phyloP scores from a whole-genome alignment of 2,797 vertebrate genomes.

The Tarsius wallacei region DNA sequence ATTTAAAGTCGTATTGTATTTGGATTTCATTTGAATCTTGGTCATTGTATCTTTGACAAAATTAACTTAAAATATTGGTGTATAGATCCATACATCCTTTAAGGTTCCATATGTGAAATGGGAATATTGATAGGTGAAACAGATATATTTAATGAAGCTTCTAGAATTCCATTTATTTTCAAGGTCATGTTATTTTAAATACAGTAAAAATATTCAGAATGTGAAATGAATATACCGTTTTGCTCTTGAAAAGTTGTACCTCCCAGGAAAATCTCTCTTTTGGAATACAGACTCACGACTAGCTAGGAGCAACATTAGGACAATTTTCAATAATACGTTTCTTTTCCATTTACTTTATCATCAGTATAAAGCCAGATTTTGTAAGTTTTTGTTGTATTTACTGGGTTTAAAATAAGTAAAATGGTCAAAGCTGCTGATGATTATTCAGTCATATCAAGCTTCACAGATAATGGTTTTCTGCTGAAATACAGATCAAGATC shows the following conservation, averaged over 20 bases:
- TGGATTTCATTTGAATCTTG: constrained; percentile 60
- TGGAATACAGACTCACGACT: constrained; percentile 63
- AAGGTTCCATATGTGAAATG: constrained; percentile 55
- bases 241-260: constrained; percentile 64
- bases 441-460: constrained; percentile 78
- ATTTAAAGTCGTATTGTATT: constrained; percentile 66
- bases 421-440: constrained; percentile 75
- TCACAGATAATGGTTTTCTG: constrained; percentile 82
- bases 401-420: constrained; percentile 69
- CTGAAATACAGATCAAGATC: constrained; percentile 67
- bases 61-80: constrained; percentile 63
- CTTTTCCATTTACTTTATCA: constrained; percentile 67
- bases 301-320: constrained; percentile 37
- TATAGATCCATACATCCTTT: constrained; percentile 52
- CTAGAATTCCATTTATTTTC: constrained; percentile 74
- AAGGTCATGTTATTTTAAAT: constrained; percentile 72
- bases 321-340: constrained; percentile 64
- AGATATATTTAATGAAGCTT: constrained; percentile 71
- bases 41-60: constrained; percentile 74
- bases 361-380: constrained; percentile 56
- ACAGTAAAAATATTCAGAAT: constrained; percentile 73
- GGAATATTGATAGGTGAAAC: constrained; percentile 54
- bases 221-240: constrained; percentile 62
- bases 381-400: constrained; percentile 64
- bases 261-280: constrained; percentile 66